Evolutionary conservation across 2,113 vertebrate species (phyloP).

Genomic region (Sceloporus tristichus): DNA sequence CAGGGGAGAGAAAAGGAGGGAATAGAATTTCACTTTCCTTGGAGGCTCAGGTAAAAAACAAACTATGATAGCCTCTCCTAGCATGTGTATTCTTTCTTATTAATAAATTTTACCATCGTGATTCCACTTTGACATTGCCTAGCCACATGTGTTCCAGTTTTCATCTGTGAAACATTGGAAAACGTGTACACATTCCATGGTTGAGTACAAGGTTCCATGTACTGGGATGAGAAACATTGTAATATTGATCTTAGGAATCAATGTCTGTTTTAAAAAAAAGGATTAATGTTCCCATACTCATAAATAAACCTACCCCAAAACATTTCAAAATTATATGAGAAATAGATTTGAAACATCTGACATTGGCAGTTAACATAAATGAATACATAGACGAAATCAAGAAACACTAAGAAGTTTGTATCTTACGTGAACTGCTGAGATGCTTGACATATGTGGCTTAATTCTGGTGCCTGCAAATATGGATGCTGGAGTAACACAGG

Average conservation of each 20-base stretch:
- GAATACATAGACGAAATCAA: slow-evolving; percentile 1
- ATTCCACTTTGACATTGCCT: no score
- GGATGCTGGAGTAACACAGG: neutral
- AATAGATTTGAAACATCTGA: neutral
- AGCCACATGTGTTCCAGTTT: no score
- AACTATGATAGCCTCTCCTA: no score
- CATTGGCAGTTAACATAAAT: neutral
- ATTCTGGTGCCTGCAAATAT: neutral
- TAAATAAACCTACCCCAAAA: neutral
- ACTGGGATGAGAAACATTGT: neutral
- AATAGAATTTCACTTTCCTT: no score
- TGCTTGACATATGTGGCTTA: slow-evolving; percentile 7
- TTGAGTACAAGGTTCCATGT: neutral
- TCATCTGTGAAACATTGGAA: no score
- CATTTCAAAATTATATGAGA: neutral
- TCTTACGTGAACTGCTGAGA: slow-evolving; percentile 26
- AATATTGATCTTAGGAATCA: neutral
- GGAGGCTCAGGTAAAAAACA: no score
- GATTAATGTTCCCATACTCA: neutral
- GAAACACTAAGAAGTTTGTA: slow-evolving; percentile 10
- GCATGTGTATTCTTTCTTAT: no score
- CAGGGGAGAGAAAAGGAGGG: no score
- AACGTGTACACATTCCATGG: neutral
- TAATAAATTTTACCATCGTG: no score
- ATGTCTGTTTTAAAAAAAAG: neutral